Percentiles rank a stretch among this genome's conserved stretches.
These are phyloP conservation scores for Galerucella nymphaeae DNA, from an alignment of 2,888 invertebrate species.

Conservation along the genomic window DNA sequence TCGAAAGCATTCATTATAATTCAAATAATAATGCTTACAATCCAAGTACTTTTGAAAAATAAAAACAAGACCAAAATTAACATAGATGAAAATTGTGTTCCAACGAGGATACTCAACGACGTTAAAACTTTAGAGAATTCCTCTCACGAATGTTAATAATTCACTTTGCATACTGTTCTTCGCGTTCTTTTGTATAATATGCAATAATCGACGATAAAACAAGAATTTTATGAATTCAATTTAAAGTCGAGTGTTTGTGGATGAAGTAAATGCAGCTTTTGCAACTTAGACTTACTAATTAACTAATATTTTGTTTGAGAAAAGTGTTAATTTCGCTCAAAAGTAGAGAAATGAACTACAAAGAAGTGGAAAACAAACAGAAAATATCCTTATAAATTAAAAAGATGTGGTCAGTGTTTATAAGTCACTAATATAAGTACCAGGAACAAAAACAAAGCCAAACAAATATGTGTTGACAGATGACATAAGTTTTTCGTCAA, in stretches of 20 bases:
- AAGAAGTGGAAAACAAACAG: neutral
- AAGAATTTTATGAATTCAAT: conserved; percentile 60
- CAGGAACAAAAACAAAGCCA: no score
- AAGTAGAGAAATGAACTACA: neutral
- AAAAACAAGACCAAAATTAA: conserved; percentile 4
- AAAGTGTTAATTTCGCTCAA: neutral
- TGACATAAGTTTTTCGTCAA: no score
- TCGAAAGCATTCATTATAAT: neutral
- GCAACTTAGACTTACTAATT: conserved; percentile 6
- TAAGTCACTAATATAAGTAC: no score
- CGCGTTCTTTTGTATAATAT: conserved; percentile 60
- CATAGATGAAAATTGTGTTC: conserved; percentile 63
- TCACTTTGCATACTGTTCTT: conserved; percentile 63
- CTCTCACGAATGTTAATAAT: conserved; percentile 66
- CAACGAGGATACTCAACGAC: conserved; percentile 61
- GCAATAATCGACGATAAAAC: conserved; percentile 61
- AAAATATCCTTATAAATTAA: neutral
- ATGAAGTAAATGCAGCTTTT: conserved; percentile 36
- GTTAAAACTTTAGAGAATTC: conserved; percentile 63
- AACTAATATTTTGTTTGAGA: conserved; percentile 39
- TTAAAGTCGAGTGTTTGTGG: conserved; percentile 49
- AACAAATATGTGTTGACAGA: no score
- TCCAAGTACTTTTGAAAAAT: neutral
- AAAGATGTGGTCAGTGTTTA: neutral
- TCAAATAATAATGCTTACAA: conserved; percentile 4